phyloP scores from a whole-genome alignment of 1,140 invertebrate genomes.

The Phortica variegata region DNA sequence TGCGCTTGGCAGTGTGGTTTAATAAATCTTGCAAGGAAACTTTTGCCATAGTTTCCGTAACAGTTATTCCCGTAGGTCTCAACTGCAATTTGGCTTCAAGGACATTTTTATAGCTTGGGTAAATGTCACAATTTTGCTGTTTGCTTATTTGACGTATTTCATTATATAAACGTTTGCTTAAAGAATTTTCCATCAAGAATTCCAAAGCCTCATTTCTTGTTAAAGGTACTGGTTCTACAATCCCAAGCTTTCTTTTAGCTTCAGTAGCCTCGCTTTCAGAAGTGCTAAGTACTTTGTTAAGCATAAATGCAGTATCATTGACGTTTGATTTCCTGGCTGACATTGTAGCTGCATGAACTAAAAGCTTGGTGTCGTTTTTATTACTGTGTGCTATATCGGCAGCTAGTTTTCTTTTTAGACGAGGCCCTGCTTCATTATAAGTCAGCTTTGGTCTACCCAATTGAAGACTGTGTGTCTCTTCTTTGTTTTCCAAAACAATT shows the following conservation, averaged over 20 bases:
- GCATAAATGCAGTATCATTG: no score
- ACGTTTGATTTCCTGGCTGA: conserved; percentile 9
- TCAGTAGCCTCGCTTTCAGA: no score
- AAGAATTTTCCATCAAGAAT: conserved; percentile 4
- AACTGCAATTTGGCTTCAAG: conserved; percentile 2
- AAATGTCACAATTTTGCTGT: conserved; percentile 2
- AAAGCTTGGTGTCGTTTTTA: conserved; percentile 4
- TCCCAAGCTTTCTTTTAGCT: no score
- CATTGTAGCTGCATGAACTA: conserved; percentile 1
- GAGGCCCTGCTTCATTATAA: conserved; percentile 3
- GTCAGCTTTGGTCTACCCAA: conserved; percentile 2
- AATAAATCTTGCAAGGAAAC: conserved; percentile 1
- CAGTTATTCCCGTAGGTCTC: conserved; percentile 3
- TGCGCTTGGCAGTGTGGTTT: conserved; percentile 3
- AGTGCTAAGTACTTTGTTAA: background rate
- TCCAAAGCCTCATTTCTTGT: conserved; percentile 3
- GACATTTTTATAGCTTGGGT: conserved; percentile 3
- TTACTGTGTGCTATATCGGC: no score
- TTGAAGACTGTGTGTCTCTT: background rate
- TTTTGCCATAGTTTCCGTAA: conserved; percentile 2
- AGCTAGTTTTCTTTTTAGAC: no score
- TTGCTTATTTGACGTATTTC: background rate
- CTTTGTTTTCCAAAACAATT: conserved; percentile 6
- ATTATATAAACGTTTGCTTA: conserved; percentile 4
- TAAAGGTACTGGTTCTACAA: no score